Conservation (phyloP, 1,140 invertebrate species). For the Adelges cooleyi region DNA sequence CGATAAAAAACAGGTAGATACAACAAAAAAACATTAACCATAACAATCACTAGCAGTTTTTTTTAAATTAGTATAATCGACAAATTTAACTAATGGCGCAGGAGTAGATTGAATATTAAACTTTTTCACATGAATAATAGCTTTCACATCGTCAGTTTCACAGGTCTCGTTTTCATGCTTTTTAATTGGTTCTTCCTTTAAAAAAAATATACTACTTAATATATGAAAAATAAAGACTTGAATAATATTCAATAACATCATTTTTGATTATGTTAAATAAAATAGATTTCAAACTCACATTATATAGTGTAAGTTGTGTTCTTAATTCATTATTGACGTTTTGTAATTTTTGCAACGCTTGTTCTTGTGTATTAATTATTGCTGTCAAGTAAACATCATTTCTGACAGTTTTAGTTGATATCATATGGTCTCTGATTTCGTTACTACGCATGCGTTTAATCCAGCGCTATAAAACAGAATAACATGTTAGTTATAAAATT, state of each 20-base stretch:
- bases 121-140: background rate
- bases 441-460: slow-evolving; percentile 4
- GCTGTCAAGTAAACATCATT: slow-evolving; percentile 16
- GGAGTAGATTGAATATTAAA: slow-evolving; percentile 1
- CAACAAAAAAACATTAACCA: background rate
- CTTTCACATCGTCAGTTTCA: slow-evolving; percentile 1
- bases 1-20: background rate
- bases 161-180: background rate
- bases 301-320: background rate
- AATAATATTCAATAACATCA: too few species aligned
- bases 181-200: background rate
- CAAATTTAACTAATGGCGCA: slow-evolving; percentile 14
- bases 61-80: background rate
- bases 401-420: background rate
- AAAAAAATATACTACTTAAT: too few species aligned
- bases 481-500: too few species aligned
- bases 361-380: slow-evolving; percentile 15
- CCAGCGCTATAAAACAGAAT: slow-evolving; percentile 7
- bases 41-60: slow-evolving; percentile 2
- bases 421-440: slow-evolving; percentile 5
- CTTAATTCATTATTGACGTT: background rate
- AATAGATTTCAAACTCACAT: background rate
- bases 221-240: too few species aligned
- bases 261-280: too few species aligned
- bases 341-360: slow-evolving; percentile 10